A percentile compares a stretch with the other conserved stretches of the same genome.
These are phyloP conservation scores for Poecile atricapillus DNA, from an alignment of 2,113 vertebrate genomes.

Conservation along the genomic window DNA sequence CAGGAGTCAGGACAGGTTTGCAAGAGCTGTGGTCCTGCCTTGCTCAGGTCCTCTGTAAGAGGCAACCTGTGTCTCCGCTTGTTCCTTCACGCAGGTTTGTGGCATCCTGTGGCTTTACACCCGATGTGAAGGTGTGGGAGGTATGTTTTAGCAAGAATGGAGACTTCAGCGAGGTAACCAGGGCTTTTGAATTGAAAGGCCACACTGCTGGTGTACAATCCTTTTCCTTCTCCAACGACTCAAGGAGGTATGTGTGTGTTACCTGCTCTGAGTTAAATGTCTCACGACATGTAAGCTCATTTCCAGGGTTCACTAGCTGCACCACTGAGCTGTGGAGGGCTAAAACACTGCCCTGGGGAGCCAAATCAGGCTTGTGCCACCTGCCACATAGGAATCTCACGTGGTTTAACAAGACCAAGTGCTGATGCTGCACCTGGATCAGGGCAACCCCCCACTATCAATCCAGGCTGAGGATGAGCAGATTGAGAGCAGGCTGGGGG, in stretches of 20 bases:
- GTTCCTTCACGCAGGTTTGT: slow-evolving; percentile 81
- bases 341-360: neutral
- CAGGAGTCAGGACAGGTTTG: neutral
- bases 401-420: neutral
- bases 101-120: slow-evolving; percentile 92
- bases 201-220: slow-evolving; percentile 84
- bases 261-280: fast-evolving
- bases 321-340: neutral
- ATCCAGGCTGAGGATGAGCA: neutral
- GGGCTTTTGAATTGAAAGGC: slow-evolving; percentile 94
- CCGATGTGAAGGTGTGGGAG: slow-evolving; percentile 96
- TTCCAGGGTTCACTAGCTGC: neutral
- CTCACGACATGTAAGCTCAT: fast-evolving
- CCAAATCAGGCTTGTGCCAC: neutral
- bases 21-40: neutral
- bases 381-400: neutral
- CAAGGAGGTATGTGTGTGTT: slow-evolving; percentile 75
- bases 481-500: neutral
- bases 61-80: neutral
- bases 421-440: neutral
- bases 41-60: neutral
- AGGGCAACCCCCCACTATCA: neutral
- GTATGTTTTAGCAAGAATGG: slow-evolving; percentile 88
- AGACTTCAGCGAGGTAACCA: slow-evolving; percentile 86
- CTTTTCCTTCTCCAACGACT: slow-evolving; percentile 93